Percentiles rank a stretch among this genome's conserved stretches.
These are phyloP conservation scores for Haemorhous mexicanus DNA, from an alignment of 2,113 vertebrate genomes.

Conservation along the genomic window DNA sequence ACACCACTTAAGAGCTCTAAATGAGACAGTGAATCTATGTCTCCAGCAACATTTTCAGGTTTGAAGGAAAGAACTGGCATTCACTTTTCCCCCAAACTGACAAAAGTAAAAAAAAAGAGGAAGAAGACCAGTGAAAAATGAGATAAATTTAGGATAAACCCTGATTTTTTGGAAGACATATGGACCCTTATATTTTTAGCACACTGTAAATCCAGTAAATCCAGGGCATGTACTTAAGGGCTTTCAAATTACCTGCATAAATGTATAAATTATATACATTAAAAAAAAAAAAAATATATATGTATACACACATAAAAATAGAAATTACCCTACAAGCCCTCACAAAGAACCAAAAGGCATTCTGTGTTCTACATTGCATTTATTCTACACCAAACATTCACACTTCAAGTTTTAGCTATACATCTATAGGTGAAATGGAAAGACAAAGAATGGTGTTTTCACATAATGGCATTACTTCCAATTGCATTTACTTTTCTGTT, in stretches of 20 bases:
- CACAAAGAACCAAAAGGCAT: neutral
- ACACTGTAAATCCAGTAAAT: neutral
- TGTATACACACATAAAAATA: too few relatives aligned
- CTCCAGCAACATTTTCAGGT: neutral
- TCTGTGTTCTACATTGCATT: neutral
- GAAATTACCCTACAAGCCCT: neutral
- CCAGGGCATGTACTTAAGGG: neutral
- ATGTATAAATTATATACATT: neutral
- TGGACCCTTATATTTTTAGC: neutral
- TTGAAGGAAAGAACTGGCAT: neutral
- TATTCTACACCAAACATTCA: neutral
- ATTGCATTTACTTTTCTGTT: neutral
- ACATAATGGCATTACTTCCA: neutral
- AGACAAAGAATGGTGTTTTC: neutral
- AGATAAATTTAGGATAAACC: neutral
- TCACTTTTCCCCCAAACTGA: neutral
- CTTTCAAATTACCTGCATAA: neutral
- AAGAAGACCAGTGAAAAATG: neutral
- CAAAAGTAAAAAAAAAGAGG: neutral
- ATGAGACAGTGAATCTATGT: neutral
- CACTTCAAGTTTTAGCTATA: neutral
- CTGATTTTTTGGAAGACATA: neutral
- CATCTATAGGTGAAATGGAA: neutral
- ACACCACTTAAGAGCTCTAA: neutral
- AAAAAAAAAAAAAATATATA: too few relatives aligned